phyloP scores from a whole-genome alignment of 2,797 vertebrate species.

The Lophius americanus region DNA sequence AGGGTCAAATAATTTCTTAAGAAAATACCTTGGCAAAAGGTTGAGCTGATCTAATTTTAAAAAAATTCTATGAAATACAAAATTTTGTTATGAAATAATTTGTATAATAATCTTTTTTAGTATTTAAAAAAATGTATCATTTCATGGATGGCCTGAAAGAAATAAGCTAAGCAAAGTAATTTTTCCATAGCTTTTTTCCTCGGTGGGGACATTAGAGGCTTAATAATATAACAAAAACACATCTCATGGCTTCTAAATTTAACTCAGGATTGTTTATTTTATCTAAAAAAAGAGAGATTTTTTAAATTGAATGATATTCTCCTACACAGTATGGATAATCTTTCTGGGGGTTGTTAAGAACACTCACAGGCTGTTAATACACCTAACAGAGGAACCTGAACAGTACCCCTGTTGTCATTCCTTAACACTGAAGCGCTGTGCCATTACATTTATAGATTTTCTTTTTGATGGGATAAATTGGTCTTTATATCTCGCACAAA shows the following conservation, averaged over 20 bases:
- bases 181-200: too few relatives aligned
- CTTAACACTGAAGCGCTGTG: conserved; percentile 65
- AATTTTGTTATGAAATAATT: too few relatives aligned
- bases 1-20: too few relatives aligned
- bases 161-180: too few relatives aligned
- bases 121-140: too few relatives aligned
- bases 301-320: conserved; percentile 35
- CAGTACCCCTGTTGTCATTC: conserved; percentile 71
- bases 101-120: too few relatives aligned
- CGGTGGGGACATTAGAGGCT: too few relatives aligned
- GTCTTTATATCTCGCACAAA: conserved; percentile 81
- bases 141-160: too few relatives aligned
- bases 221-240: conserved; percentile 1
- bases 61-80: too few relatives aligned
- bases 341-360: conserved; percentile 35
- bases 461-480: conserved; percentile 83
- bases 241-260: conserved; percentile 19
- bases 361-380: conserved; percentile 58
- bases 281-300: conserved; percentile 23
- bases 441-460: conserved; percentile 85
- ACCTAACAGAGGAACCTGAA: conserved; percentile 66
- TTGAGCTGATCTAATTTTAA: too few relatives aligned
- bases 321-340: conserved; percentile 37
- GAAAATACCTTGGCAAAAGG: too few relatives aligned
- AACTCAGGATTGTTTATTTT: conserved; percentile 38